Evolutionary conservation across 2,888 invertebrate genomes (phyloP), one percentile per base, ranked within the genome.

Genomic region (Acrobasis suavella): DNA sequence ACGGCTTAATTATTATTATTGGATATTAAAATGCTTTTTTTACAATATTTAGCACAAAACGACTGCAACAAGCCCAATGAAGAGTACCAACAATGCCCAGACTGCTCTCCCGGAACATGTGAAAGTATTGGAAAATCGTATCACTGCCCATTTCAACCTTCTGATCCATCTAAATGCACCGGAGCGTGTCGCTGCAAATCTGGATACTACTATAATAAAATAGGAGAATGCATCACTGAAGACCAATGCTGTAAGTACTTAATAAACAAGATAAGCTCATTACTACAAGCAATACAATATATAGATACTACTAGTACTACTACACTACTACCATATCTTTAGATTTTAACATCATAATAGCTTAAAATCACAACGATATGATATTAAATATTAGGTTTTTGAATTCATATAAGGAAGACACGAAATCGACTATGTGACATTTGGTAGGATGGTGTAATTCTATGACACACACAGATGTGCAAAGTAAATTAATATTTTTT

Each of bases 121-220:
- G 65, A 65, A 14, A 65, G 63, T 32, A 62, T 65, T 50, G 65
- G 62, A 1, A 62, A 63, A 50, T 0, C 1, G 10, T 63, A 59
- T 12, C 9, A 37, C 42, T 66, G 64, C 37, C 64, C 60, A 1
- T n/a, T 60, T 5, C 12, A 60, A 12, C 54, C 50, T 12, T 37
- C 54, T 14, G 37, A 60, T 32, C 42, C 56, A 8, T 42, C 56
- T 12, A 12, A 16, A 37, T 50, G 55, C 15, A 55, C 38, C 14
- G 58, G 60, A 15, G 62, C 42, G 10, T 67, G 65, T 55, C 38
- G 60, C 9, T 67, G 67, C 50, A n/a, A 60, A 38, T 32, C 39
- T 14, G 63, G 64, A 14, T 67, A 63, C 52, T 66, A 42, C 22
- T 64, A 64, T n/a, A 67, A 67, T 49, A 49, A 39, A 51, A 62